A percentile compares a stretch with the other conserved stretches of the same genome.
Conservation (phyloP, 2,888 invertebrate genomes). For the Spicauda simplicius region DNA sequence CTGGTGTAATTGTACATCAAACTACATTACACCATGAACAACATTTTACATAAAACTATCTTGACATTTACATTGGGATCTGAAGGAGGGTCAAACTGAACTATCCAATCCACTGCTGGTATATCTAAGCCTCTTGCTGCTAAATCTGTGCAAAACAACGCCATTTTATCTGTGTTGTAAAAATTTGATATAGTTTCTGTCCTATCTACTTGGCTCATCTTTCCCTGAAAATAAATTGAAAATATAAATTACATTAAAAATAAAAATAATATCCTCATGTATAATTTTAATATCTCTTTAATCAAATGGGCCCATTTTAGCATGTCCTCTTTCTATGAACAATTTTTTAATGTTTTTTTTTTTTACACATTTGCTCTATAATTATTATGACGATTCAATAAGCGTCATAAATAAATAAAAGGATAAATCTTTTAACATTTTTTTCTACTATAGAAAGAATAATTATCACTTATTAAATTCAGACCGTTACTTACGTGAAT, state of each 20-base stretch:
- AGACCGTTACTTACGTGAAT: slow-evolving; percentile 92
- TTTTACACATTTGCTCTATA: no score
- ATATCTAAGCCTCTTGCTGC: slow-evolving; percentile 98
- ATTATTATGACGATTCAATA: no score
- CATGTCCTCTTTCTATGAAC: no score
- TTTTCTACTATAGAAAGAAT: no score
- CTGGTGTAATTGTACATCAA: background rate
- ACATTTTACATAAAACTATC: background rate
- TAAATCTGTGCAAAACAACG: slow-evolving; percentile 98
- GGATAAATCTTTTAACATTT: no score
- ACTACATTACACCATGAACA: background rate
- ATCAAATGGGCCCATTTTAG: no score
- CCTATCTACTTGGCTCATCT: slow-evolving; percentile 98
- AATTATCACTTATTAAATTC: background rate
- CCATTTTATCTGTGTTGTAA: slow-evolving; percentile 95
- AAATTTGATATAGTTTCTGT: slow-evolving; percentile 98
- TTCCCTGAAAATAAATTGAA: slow-evolving; percentile 89
- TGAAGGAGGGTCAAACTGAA: slow-evolving; percentile 99
- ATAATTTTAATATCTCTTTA: no score
- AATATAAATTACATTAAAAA: no score
- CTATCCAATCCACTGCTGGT: slow-evolving; percentile 99
- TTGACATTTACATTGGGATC: slow-evolving; percentile 92
- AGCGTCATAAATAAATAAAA: no score
- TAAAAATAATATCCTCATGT: no score
- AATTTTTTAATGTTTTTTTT: no score